A percentile compares a stretch with the other conserved stretches of the same genome.
These are phyloP conservation scores for Campylomormyrus tamandua DNA, from an alignment of 2,113 vertebrate genomes.

Conservation along the genomic window DNA sequence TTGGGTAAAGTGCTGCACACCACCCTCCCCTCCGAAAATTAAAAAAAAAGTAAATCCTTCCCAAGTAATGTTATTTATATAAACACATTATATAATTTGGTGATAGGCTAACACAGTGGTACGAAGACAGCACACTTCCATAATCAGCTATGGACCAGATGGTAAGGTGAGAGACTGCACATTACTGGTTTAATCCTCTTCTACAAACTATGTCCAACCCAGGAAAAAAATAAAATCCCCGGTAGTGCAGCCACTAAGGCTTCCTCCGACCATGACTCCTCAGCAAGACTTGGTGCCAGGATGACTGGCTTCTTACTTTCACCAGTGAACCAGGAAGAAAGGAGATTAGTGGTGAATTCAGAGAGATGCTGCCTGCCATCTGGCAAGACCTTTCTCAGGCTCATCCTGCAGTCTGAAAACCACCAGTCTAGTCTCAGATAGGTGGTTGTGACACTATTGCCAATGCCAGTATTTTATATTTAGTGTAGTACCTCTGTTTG, in stretches of 20 bases:
- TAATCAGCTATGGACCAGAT: constrained; percentile 32
- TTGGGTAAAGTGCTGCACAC: too few relatives aligned
- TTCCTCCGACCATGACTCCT: constrained; percentile 17
- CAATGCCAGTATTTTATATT: not conserved
- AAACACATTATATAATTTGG: not conserved
- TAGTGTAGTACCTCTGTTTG: not conserved
- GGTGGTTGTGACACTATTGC: not conserved
- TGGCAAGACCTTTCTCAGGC: constrained; percentile 26
- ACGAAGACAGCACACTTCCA: constrained; percentile 28
- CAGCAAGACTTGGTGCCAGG: not conserved
- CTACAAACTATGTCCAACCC: constrained; percentile 19
- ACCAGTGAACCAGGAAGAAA: not conserved
- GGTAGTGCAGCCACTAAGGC: not conserved
- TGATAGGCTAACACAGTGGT: not conserved
- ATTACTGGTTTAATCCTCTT: constrained; percentile 34
- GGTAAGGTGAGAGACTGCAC: constrained; percentile 27
- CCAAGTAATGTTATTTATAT: not conserved
- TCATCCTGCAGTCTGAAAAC: constrained; percentile 21
- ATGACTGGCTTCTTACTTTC: not conserved
- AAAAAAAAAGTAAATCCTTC: not conserved
- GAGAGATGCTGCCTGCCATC: constrained; percentile 25
- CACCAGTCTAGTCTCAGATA: not conserved
- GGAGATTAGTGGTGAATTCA: constrained; percentile 10
- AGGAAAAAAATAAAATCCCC: not conserved
- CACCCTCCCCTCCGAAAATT: not conserved